Base-by-base conservation (phyloP, 2,888 invertebrate genomes). In the Mesorhabditis sp. region DNA sequence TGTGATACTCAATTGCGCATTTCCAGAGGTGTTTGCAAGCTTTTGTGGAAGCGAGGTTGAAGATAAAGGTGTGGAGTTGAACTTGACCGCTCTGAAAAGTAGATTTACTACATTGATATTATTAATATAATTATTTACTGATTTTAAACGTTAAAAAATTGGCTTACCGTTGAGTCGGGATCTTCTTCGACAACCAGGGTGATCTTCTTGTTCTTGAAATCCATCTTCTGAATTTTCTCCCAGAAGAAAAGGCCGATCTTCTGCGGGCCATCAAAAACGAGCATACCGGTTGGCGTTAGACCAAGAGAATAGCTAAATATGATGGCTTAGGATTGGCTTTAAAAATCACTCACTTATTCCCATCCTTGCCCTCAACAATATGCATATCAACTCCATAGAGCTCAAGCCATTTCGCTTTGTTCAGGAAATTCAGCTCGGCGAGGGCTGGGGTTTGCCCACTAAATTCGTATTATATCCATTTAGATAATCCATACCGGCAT, bases 21-120 rank as follows among this genome's bases (percentile, higher is more conserved):
- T 99, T 99, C 98, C 98, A 99, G 76, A 99, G 89, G 88, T 99
- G 98, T 87, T 99, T 99, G 87, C 96, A 95, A 2, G 97, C 96
- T 87, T 96, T 96, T 86, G 96, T 94, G 86, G 95, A 97, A 80
- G 93, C 92, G 79, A 97, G 88, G 71, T 91, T 89, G 87, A 99
- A 99, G 4, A 98, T 95, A 87, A 99, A 99, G 0, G 96, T 96
- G 87, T 99, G 98, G 86, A 98, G 95, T 86, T 97, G 95, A 67
- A 84, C 78, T 65, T 82, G 79, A 28, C 79, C 77, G 62, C 74
- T 76, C 78, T 78, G 71, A 15, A 76, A 73, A 62, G n/a, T 50
- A 50, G n/a, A 50, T 50, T 50, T 50, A 50, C 1, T 13, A 50
- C 7, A 50, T 50, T 50, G 1, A 50, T 50, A 13, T 2, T 10